phyloP scores from a whole-genome alignment of 2,797 vertebrate species.

The Squalus acanthias region DNA sequence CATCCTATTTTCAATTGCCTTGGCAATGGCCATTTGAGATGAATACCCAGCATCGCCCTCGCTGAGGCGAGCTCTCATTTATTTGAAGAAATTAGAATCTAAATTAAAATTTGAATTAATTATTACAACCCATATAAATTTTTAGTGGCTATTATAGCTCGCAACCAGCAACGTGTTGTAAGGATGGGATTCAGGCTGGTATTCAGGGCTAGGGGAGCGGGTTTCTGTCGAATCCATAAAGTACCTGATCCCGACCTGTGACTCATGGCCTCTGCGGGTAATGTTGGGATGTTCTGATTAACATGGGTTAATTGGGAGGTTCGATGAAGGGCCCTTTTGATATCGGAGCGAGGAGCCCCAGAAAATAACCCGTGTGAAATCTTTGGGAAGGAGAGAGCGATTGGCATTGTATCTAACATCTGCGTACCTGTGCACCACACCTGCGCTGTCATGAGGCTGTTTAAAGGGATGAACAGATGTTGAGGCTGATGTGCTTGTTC shows the following conservation, averaged over 20 bases:
- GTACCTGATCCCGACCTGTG: not conserved
- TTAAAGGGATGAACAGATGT: not conserved
- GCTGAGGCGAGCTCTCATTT: conserved; percentile 1
- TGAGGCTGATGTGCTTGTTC: not conserved
- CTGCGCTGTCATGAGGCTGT: not conserved
- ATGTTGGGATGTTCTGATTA: not conserved
- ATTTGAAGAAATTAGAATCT: conserved; percentile 1
- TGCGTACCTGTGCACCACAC: not conserved
- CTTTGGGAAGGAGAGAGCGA: not conserved
- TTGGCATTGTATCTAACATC: not conserved
- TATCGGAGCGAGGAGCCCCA: too few species aligned
- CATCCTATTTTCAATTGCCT: not conserved
- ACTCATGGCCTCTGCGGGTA: too few species aligned
- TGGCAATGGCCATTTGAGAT: not conserved
- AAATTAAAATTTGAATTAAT: conserved; percentile 35
- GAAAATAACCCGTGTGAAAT: not conserved
- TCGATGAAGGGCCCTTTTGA: not conserved
- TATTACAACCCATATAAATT: conserved; percentile 14
- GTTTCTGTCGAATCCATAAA: not conserved
- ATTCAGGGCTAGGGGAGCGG: not conserved
- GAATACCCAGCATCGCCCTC: not conserved
- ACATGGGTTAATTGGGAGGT: too few species aligned
- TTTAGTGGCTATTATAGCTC: not conserved
- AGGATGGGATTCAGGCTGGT: not conserved
- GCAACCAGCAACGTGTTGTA: not conserved